These are phyloP conservation scores for Allophyes oxyacanthae DNA, from an alignment of 2,888 invertebrate genomes.

Conservation along the genomic window DNA sequence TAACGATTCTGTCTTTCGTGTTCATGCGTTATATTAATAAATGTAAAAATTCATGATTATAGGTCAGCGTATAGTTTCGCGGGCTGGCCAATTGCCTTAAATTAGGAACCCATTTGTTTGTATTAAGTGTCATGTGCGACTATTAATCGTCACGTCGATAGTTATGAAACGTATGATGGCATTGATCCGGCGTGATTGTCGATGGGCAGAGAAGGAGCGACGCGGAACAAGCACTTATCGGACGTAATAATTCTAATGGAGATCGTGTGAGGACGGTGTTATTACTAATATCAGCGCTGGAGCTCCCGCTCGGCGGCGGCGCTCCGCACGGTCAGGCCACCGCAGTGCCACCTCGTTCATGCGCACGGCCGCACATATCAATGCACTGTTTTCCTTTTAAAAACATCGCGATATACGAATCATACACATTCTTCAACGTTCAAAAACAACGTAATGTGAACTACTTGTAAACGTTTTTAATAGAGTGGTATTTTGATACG, in stretches of 20 bases:
- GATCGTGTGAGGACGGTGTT: conserved; percentile 57
- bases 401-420: conserved; percentile 70
- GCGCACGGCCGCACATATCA: conserved; percentile 74
- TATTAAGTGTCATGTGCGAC: conserved; percentile 70
- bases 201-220: conserved; percentile 39
- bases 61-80: conserved; percentile 65
- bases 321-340: conserved; percentile 24
- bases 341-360: conserved; percentile 62
- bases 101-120: conserved; percentile 82
- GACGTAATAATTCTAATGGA: conserved; percentile 60
- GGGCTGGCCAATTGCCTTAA: conserved; percentile 77
- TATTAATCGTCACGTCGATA: conserved; percentile 71
- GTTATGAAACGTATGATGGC: conserved; percentile 48
- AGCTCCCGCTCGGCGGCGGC: conserved; percentile 34
- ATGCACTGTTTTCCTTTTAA: conserved; percentile 59
- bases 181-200: conserved; percentile 59
- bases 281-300: conserved; percentile 44
- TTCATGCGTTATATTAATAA: conserved; percentile 49
- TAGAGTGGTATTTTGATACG: conserved; percentile 62
- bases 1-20: conserved; percentile 12
- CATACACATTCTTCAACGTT: conserved; percentile 56
- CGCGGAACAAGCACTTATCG: conserved; percentile 58
- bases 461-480: conserved; percentile 53
- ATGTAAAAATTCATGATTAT: conserved; percentile 61
- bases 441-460: conserved; percentile 62